These are phyloP conservation scores for Sebastes nivosus DNA, from an alignment of 2,797 vertebrate genomes.

Conservation along the genomic window DNA sequence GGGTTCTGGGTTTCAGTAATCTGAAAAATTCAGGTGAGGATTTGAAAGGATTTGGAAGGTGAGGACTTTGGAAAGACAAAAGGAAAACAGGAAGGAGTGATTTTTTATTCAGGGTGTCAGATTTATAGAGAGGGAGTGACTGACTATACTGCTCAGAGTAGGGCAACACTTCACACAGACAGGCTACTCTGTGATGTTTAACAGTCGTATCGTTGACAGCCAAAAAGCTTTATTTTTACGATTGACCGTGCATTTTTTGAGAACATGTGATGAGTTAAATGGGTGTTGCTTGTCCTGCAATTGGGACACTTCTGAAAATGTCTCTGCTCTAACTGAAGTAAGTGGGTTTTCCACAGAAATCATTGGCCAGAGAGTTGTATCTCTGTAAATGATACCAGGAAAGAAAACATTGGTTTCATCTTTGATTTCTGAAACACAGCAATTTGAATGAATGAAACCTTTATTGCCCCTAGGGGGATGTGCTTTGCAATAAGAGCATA, in stretches of 20 bases:
- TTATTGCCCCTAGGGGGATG: neutral
- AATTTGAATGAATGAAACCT: neutral
- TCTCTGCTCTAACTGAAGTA: neutral
- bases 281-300: neutral
- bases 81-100: slow-evolving; percentile 60
- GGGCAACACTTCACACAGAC: slow-evolving; percentile 67
- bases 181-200: slow-evolving; percentile 57
- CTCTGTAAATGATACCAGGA: neutral
- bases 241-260: neutral
- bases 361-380: neutral
- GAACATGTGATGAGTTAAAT: neutral
- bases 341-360: neutral
- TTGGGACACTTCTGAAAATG: neutral
- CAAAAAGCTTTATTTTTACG: neutral
- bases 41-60: slow-evolving; percentile 65
- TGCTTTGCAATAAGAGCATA: neutral
- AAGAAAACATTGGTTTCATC: neutral
- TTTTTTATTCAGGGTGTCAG: slow-evolving; percentile 49
- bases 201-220: neutral
- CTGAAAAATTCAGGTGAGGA: slow-evolving; percentile 55
- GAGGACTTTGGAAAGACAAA: slow-evolving; percentile 60
- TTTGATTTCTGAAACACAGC: neutral
- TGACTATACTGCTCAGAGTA: slow-evolving; percentile 69
- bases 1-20: slow-evolving; percentile 43
- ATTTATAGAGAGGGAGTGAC: slow-evolving; percentile 78